phyloP scores from a whole-genome alignment of 2,888 invertebrate genomes.

The Drosophila pegasa region DNA sequence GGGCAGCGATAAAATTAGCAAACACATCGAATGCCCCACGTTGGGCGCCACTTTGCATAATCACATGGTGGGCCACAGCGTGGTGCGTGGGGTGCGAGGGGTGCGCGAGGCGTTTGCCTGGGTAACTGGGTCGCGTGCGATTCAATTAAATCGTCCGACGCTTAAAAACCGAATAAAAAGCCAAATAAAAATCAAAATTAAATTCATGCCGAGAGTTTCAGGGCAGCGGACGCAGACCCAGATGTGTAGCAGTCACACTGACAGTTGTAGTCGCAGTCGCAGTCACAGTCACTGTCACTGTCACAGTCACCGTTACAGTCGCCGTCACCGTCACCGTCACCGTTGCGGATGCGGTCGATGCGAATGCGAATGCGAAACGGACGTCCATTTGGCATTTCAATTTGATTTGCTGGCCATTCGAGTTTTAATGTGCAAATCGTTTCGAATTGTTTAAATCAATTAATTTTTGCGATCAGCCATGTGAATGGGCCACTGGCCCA shows the following conservation, averaged over 20 bases:
- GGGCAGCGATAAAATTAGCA: conserved; percentile 48
- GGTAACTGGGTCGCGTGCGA: conserved; percentile 50
- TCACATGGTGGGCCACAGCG: conserved; percentile 24
- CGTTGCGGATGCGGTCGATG: background rate
- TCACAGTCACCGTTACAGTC: background rate
- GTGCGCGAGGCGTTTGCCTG: background rate
- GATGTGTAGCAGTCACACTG: background rate
- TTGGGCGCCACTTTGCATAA: conserved; percentile 56
- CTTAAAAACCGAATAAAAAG: conserved; percentile 65
- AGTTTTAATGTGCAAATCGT: conserved; percentile 75
- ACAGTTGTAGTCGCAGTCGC: background rate
- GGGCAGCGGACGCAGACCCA: conserved; percentile 26
- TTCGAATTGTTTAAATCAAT: conserved; percentile 75
- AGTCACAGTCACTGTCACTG: background rate
- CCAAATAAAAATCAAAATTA: conserved; percentile 77
- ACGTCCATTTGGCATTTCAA: conserved; percentile 67
- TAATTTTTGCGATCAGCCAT: conserved; percentile 65
- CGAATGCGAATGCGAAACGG: conserved; percentile 17
- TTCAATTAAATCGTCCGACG: conserved; percentile 75
- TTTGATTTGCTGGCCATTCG: conserved; percentile 66
- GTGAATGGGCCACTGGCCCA: conserved; percentile 11
- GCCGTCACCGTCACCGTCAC: background rate
- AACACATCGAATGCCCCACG: conserved; percentile 26
- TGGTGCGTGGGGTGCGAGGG: background rate
- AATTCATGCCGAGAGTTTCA: conserved; percentile 66